Conservation (phyloP, 1,140 invertebrate genomes). For the Physella acuta region DNA sequence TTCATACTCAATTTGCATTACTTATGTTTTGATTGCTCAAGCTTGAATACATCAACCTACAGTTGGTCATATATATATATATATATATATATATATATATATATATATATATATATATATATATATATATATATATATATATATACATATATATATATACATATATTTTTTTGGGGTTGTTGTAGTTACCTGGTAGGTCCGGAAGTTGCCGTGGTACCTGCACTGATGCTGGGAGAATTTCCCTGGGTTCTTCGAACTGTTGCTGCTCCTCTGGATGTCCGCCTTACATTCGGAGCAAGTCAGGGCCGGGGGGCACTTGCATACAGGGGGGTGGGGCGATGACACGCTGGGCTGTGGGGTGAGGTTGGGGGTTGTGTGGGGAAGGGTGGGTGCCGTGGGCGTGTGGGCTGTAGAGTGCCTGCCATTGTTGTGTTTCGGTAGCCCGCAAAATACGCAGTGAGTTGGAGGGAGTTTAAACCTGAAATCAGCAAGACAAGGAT, state of each 20-base stretch:
- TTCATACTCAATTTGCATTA: too few species aligned
- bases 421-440: not conserved
- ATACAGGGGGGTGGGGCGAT: not conserved
- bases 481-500: not conserved
- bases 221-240: slow-evolving; percentile 10
- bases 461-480: not conserved
- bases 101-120: too few species aligned
- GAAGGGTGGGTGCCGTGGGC: not conserved
- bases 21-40: too few species aligned
- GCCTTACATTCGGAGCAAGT: slow-evolving; percentile 6
- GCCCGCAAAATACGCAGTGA: not conserved
- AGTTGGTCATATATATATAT: too few species aligned
- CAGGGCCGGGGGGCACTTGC: slow-evolving; percentile 10
- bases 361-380: too few species aligned
- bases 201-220: slow-evolving; percentile 17
- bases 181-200: slow-evolving; percentile 19
- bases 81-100: too few species aligned
- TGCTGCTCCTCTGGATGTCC: not conserved
- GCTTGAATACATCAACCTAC: too few species aligned
- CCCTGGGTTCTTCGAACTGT: not conserved
- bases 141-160: not conserved
- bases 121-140: too few species aligned
- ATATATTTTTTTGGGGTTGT: not conserved
- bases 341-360: too few species aligned
- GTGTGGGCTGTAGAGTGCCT: not conserved